These are phyloP conservation scores for Peribatodes rhomboidaria DNA, from an alignment of 2,888 invertebrate genomes.

Conservation along the genomic window DNA sequence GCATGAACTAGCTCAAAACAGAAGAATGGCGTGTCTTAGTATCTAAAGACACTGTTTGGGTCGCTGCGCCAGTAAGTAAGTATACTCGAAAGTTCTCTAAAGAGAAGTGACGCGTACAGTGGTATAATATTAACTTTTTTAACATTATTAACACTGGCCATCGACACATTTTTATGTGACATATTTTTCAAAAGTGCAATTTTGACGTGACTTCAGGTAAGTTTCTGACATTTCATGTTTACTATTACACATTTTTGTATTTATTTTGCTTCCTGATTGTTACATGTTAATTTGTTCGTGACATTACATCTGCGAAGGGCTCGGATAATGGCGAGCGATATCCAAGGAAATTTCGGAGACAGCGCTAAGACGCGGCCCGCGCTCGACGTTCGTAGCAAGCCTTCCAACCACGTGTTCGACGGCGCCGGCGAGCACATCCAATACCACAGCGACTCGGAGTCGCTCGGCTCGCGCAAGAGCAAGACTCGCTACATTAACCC, in stretches of 20 bases:
- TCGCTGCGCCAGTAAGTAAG: too few species aligned
- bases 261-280: slow-evolving; percentile 51
- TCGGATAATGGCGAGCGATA: slow-evolving; percentile 69
- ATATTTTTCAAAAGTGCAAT: slow-evolving; percentile 29
- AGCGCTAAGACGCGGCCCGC: slow-evolving; percentile 64
- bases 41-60: too few species aligned
- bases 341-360: slow-evolving; percentile 74
- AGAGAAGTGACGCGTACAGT: too few species aligned
- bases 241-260: slow-evolving; percentile 52
- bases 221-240: slow-evolving; percentile 53
- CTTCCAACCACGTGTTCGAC: slow-evolving; percentile 76
- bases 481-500: slow-evolving; percentile 87
- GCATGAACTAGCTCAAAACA: too few species aligned
- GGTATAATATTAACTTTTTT: not conserved
- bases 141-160: slow-evolving; percentile 22
- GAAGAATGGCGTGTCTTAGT: too few species aligned
- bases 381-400: slow-evolving; percentile 57
- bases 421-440: slow-evolving; percentile 79
- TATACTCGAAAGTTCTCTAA: too few species aligned
- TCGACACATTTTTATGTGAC: slow-evolving; percentile 17
- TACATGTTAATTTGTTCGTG: slow-evolving; percentile 38
- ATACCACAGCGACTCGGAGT: slow-evolving; percentile 79
- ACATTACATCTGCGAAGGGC: slow-evolving; percentile 29
- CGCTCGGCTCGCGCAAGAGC: slow-evolving; percentile 70
- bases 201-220: slow-evolving; percentile 52